phyloP scores from a whole-genome alignment of 2,797 vertebrate genomes.

The Synanceia verrucosa region DNA sequence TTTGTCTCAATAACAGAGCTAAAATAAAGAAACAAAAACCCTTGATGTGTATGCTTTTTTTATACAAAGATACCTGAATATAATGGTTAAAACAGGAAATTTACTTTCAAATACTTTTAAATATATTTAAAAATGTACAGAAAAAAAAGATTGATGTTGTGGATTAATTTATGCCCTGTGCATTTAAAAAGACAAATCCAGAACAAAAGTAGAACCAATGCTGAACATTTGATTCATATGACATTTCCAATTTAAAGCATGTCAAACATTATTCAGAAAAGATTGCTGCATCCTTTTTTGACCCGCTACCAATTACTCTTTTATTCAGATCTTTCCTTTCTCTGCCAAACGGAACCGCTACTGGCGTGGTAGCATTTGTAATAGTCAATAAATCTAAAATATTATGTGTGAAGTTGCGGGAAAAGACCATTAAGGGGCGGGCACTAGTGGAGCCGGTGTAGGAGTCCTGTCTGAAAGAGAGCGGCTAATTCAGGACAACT shows the following conservation, averaged over 20 bases:
- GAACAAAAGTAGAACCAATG: constrained; percentile 48
- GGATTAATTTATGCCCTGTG: constrained; percentile 20
- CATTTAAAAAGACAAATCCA: constrained; percentile 38
- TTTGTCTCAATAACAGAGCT: constrained; percentile 22
- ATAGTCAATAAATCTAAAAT: constrained; percentile 99
- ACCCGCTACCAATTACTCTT: constrained; percentile 86
- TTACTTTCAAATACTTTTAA: constrained; percentile 7
- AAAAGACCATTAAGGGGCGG: constrained; percentile 94
- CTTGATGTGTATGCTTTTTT: constrained; percentile 10
- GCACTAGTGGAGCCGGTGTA: constrained; percentile 86
- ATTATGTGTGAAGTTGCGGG: constrained; percentile 98
- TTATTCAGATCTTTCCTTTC: constrained; percentile 87
- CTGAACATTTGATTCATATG: constrained; percentile 20
- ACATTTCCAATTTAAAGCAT: constrained; percentile 78
- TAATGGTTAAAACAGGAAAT: background rate
- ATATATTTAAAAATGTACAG: background rate
- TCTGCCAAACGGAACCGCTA: constrained; percentile 88
- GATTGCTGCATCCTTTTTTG: constrained; percentile 65
- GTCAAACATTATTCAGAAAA: constrained; percentile 70
- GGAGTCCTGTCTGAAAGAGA: constrained; percentile 89
- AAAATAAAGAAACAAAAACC: constrained; percentile 20
- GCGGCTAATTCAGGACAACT: constrained; percentile 97
- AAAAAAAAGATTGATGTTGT: constrained; percentile 11
- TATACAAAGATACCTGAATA: constrained; percentile 2
- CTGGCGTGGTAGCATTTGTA: constrained; percentile 93